phyloP scores from a whole-genome alignment of 2,797 vertebrate genomes.

The Parambassis ranga region DNA sequence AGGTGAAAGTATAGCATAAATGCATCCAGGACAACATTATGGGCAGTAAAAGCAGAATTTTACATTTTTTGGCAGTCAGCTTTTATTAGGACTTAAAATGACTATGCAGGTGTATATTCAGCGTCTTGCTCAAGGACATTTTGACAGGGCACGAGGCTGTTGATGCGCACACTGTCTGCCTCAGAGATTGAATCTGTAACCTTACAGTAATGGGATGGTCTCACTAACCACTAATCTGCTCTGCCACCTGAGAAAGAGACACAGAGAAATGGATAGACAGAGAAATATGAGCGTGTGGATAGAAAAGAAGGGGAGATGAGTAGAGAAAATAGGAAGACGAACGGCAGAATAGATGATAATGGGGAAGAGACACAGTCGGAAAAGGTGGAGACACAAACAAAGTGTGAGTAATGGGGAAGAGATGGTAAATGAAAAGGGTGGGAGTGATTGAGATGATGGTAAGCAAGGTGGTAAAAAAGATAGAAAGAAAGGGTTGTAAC shows the following conservation, averaged over 20 bases:
- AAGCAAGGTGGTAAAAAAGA: conserved; percentile 25
- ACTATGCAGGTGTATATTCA: conserved; percentile 40
- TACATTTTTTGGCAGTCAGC: conserved; percentile 25
- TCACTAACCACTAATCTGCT: conserved; percentile 69
- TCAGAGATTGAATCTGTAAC: conserved; percentile 70
- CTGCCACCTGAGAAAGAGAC: conserved; percentile 60
- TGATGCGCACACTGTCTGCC: conserved; percentile 50
- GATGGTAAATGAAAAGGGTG: conserved; percentile 38
- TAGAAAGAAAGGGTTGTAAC: no score
- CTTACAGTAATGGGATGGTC: conserved; percentile 71
- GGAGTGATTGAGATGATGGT: conserved; percentile 37
- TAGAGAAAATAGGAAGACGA: conserved; percentile 44
- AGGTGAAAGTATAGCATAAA: conserved; percentile 15
- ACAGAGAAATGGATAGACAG: conserved; percentile 29
- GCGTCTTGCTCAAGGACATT: conserved; percentile 66
- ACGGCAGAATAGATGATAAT: conserved; percentile 43
- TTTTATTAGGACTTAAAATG: conserved; percentile 42
- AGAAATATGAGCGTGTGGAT: conserved; percentile 48
- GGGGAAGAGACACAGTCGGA: conserved; percentile 32
- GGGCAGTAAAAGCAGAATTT: conserved; percentile 1
- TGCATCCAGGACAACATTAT: background rate
- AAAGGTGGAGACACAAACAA: conserved; percentile 51
- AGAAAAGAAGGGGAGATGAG: conserved; percentile 36
- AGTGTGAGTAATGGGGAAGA: conserved; percentile 55
- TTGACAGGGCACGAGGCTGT: conserved; percentile 49